Base-by-base conservation (phyloP, 64 coral and sea anemone species). In the Pachyseris speciosa region DNA sequence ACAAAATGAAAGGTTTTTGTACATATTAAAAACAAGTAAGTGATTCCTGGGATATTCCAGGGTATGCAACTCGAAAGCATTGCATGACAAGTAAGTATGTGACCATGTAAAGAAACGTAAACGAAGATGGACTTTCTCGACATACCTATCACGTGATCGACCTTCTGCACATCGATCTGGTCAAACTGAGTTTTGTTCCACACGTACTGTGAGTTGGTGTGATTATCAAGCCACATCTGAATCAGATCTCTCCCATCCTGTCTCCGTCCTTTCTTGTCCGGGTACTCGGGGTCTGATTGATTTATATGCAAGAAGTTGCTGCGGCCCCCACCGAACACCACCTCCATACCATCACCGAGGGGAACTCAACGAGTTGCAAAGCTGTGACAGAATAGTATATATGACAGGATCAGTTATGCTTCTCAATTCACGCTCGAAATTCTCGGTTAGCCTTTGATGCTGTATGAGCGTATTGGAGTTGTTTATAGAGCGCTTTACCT, bases 151-250 rank as follows among this genome's bases (percentile, higher is more conserved):
- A 98, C 90, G 51, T 76, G 87, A 8, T 93, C 88, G 1, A 86
- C 93, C 15, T 80, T 92, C 1, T 92, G 78, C 49, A 78, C 78
- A 59, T 99, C 93, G 33, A 95, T 53, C 37, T 87, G 52, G 19
- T 99, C 83, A 74, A 99, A 93, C 25, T 79, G 44, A 6, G 90
- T 90, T 64, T 90, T 93, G 68, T 99, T 95, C 97, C 97, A 99
- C 51, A 99, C 84, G 27, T 90, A 92, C 37, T 85, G 52, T 2
- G 94, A 88, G 37, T 57, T 87, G 16, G 63, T 16, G 24, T 58
- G 75, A 49, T 91, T 95, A 2, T 64, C 63, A 10, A 98, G 57
- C 91, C 94, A 99, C 75, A 95, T 80, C 22, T 92, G 67, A 22
- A 92, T 95, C 78, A 99, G 85, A 36, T 99, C 95, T 5, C 90